phyloP scores from a whole-genome alignment of 2,797 vertebrate genomes.

The Sebastes cheni region DNA sequence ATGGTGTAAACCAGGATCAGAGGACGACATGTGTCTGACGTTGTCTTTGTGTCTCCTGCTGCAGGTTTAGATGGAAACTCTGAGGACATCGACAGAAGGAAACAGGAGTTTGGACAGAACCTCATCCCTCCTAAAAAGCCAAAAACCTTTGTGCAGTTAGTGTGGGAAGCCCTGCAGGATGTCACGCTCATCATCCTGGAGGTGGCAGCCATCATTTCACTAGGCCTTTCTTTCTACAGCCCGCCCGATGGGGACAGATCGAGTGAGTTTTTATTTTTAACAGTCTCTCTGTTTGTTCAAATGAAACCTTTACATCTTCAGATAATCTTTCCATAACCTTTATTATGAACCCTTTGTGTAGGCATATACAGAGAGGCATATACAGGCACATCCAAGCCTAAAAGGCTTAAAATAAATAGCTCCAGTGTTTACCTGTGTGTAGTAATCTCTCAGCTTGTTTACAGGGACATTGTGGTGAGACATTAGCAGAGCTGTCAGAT shows the following conservation, averaged over 20 bases:
- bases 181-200: slow-evolving; percentile 98
- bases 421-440: not conserved
- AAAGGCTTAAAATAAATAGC: not conserved
- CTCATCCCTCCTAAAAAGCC: slow-evolving; percentile 99
- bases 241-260: slow-evolving; percentile 89
- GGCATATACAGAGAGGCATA: not conserved
- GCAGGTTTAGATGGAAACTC: slow-evolving; percentile 90
- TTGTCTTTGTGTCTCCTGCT: slow-evolving; percentile 43
- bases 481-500: not conserved
- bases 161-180: slow-evolving; percentile 98
- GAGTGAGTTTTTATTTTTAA: slow-evolving; percentile 79
- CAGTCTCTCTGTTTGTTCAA: not conserved
- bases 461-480: not conserved
- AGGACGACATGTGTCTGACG: not conserved
- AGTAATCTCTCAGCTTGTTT: too few relatives aligned
- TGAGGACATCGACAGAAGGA: slow-evolving; percentile 91
- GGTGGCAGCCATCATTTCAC: slow-evolving; percentile 95
- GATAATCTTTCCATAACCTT: not conserved
- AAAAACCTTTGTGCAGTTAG: slow-evolving; percentile 98
- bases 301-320: not conserved
- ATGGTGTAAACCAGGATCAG: not conserved
- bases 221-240: slow-evolving; percentile 95
- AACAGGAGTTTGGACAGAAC: slow-evolving; percentile 94
- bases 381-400: not conserved
- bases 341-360: not conserved